Base-by-base conservation (phyloP, 2,113 vertebrate genomes). In the Pelodiscus sinensis region DNA sequence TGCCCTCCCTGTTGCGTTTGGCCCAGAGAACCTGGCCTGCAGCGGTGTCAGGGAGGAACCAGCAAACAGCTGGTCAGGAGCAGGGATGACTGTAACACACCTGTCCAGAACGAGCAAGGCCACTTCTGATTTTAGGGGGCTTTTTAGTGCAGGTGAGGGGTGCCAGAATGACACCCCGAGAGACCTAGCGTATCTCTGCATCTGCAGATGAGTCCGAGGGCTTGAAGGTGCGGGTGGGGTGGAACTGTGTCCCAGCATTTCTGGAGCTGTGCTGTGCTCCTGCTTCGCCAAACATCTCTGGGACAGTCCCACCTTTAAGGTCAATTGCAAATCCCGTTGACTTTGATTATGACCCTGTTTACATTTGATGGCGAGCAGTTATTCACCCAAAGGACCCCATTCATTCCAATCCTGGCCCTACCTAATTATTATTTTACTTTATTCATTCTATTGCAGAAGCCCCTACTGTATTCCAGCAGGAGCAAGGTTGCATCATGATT, bases 41-140 rank as follows among this genome's bases (percentile, higher is more conserved):
- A 81, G 88, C 90, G 88, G 82, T 93, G 96, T 92, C 8, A 35
- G 77, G 81, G 75, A 92, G 83, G 38, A 60, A 94, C 31, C 2
- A 1, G 87, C 75, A 77, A 68, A 75, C 2, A 1, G 60, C 85
- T 92, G 92, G 81, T 51, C 79, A 50, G 38, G 0, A 0, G 68
- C 92, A 56, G 89, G 27, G 19, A 54, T 84, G 87, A 84, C 0
- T 0, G 21, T 87, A 75, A 89, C 93, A 93, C 0, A 1, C 54
- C 75, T 91, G 90, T 68, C 85, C 81, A 77, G 50, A 79, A 1
- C 0, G 0, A 95, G 80, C 54, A 90, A 54, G 38, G 29, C 91
- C 94, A 92, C 65, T 93, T 51, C 31, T 79, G 8, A n/a, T 90
- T 92, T 92, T 78, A 84, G 60, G 78, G 54, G 82, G 86, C 86